A percentile compares a stretch with the other conserved stretches of the same genome.
phyloP scores from a whole-genome alignment of 1,140 invertebrate species.

The Cydia strobilella region DNA sequence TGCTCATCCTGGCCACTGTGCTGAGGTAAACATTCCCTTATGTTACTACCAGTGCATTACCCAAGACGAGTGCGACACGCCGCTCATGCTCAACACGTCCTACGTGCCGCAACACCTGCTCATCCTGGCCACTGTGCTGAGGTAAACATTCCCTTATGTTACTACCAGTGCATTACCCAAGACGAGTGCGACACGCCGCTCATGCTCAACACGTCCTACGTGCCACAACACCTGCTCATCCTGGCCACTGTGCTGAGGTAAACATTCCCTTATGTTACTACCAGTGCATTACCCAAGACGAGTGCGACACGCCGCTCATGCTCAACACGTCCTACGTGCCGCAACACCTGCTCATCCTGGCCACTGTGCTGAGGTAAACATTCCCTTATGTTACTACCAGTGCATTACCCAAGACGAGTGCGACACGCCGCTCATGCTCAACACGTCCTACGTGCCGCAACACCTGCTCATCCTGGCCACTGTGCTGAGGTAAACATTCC shows the following conservation, averaged over 20 bases:
- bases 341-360: constrained; percentile 92
- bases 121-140: constrained; percentile 91
- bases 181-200: constrained; percentile 84
- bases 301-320: constrained; percentile 88
- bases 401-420: too few species aligned
- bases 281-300: too few species aligned
- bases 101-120: constrained; percentile 95
- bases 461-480: too few species aligned
- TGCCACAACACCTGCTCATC: constrained; percentile 93
- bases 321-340: constrained; percentile 94
- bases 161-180: too few species aligned
- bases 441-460: too few species aligned
- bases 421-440: too few species aligned
- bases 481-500: too few species aligned
- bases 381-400: too few species aligned
- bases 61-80: constrained; percentile 81
- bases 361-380: constrained; percentile 89
- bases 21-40: constrained; percentile 82
- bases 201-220: constrained; percentile 93
- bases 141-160: constrained; percentile 76
- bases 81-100: constrained; percentile 92
- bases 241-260: constrained; percentile 93
- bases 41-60: too few species aligned
- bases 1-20: constrained; percentile 92
- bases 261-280: constrained; percentile 19